Evolutionary conservation across 2,888 invertebrate genomes (phyloP).

Genomic region (Entomobrya proxima): DNA sequence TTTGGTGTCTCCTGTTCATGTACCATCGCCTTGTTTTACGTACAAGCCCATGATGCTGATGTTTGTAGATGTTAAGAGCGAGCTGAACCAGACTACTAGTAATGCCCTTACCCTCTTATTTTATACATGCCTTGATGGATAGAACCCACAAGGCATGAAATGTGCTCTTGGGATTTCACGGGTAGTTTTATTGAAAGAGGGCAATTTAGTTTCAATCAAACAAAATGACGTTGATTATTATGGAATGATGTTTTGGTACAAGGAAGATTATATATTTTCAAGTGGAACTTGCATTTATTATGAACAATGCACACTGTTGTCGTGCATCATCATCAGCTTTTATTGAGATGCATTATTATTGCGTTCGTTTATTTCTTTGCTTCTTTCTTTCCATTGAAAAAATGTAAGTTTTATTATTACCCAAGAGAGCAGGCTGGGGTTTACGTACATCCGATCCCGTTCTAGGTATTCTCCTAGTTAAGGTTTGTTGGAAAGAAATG

Average conservation of each 20-base stretch:
- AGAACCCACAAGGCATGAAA: conserved; percentile 70
- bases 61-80: not conserved
- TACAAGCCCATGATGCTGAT: not conserved
- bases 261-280: conserved; percentile 54
- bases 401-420: not conserved
- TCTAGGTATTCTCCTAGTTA: not conserved
- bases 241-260: conserved; percentile 48
- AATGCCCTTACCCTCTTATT: not conserved
- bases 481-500: not conserved
- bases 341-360: conserved; percentile 40
- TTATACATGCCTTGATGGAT: conserved; percentile 50
- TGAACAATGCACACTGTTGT: not conserved
- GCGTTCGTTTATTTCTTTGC: not conserved
- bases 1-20: conserved; percentile 45
- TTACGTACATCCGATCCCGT: not conserved
- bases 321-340: conserved; percentile 5
- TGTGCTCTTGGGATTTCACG: conserved; percentile 71
- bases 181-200: conserved; percentile 71
- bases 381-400: not conserved
- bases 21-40: not conserved
- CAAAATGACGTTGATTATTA: conserved; percentile 62
- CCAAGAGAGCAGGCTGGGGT: not conserved
- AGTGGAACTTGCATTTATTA: conserved; percentile 36
- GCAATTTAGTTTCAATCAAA: conserved; percentile 72
- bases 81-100: not conserved